Evolutionary conservation across 2,113 vertebrate species (phyloP), one percentile per base, ranked within the genome.

Genomic region (Prinia subflava): DNA sequence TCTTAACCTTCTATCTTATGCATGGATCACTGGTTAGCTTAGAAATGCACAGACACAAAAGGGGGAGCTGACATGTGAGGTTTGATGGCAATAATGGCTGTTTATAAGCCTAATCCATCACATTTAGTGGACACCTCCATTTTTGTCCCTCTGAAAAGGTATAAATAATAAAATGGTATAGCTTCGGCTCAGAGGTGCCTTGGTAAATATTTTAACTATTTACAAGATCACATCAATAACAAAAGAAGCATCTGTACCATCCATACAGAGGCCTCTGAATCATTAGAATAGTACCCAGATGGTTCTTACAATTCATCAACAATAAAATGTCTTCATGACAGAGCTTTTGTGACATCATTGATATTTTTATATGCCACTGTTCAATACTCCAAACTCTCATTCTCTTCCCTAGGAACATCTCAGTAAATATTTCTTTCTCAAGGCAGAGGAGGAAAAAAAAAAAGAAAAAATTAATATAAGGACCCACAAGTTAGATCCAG

Each of bases 101-200:
- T 99, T 99, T 99, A 99, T 99, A 99, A 99, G 98, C 98, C 98
- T 99, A 99, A 99, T 99, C 99, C 99, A 99, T 99, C 99, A 99
- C 99, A 98, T 99, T 99, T 99, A 99, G 98, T 99, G 98, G 99
- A 99, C 99, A 99, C 98, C 98, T 99, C 99, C 98, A 99, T 99
- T 99, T 99, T 98, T 99, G 98, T 98, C 98, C 97, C 98, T 84
- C 97, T 99, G 99, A 99, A 99, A 99, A 99, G 99, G 99, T 99
- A 99, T 99, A 99, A 99, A 99, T 99, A 99, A 99, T 99, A 99
- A 98, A 98, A 98, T 97, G 97, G 98, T 98, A 97, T 96, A 76
- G 98, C 98, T 98, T 98, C 47, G 92, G 98, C 97, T 97, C 96
- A 81, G 98, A 98, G 97, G 98, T 98, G 97, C 97, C 98, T 99